Evolutionary conservation across 1,140 invertebrate species (phyloP), one percentile per base, ranked within the genome.

Genomic region (fruit fly (Drosophila melanogaster)): DNA sequence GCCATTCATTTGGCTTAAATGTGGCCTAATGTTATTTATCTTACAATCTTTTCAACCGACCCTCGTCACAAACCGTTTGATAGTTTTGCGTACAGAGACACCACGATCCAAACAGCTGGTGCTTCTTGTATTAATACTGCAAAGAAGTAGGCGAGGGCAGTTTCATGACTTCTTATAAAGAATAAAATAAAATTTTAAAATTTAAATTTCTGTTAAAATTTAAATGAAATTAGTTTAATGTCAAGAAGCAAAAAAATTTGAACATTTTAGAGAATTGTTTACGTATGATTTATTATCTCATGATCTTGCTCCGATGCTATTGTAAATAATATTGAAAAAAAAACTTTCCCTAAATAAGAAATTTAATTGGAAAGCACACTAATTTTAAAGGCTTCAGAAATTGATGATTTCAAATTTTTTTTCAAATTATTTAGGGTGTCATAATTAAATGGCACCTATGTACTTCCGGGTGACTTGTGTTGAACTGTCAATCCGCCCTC

Each of bases 51-150:
- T 33, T 44, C 17, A n/a, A 22, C 12, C 47, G 14, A 4, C 46
- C 61, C 77, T 67, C 61, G 76, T 43, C 24, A 24, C 26, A 65
- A 58, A 49, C 47, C 61, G 76, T 77, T 77, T 70, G 66, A 67
- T 81, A 81, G 81, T 81, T 62, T 67, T 59, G 44, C 76, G 53
- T 62, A 57, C 56, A 67, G 73, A 81, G 66, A 77, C 70, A 43
- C 44, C 38, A 35, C 43, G 10, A 49, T 60, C 49, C 26, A 22
- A 22, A 8, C 7, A 38, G 37, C 17, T 75, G n/a, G 10, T 26
- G 40, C 57, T 56, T 41, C 46, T 54, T 35, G 50, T 73, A 7
- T 56, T 38, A 14, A 15, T 15, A 11, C 14, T 22, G 10, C 1
- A 19, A 43, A 17, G 11, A 24, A 24, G 26, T 33, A 17, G 35